Base-by-base conservation (phyloP, 2,888 invertebrate species). In the Caenorhabditis plicata region DNA sequence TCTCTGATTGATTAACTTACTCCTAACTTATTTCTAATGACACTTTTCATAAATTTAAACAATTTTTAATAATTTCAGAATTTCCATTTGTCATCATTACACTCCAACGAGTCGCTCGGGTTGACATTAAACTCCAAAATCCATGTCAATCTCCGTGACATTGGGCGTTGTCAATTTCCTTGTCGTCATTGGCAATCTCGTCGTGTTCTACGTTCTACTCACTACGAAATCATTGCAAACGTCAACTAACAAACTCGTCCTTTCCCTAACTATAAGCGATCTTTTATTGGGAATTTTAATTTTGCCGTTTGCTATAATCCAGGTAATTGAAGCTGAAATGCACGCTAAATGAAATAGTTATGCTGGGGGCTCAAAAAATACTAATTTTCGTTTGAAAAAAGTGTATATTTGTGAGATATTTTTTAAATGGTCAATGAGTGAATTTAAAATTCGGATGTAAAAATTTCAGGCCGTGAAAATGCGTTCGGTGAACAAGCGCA, bases 171-270 rank as follows among this genome's bases (percentile, higher is more conserved):
- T 78, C 23, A 73, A 78, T 50, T 56, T 74, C 38, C 46, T 70
- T 41, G 77, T 78, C 15, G 77, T 79, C 27, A 71, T 75, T 55
- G 79, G 79, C 42, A 79, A 79, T 53, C 54, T 77, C 22, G 66
- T 77, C 45, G 79, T 79, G 15, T 64, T 80, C 36, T 79, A 78
- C 53, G 64, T 78, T 17, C 63, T 78, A 38, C 60, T 78, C 27
- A 54, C 64, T 8, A 75, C 75, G 48, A 70, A 71, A 40, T 64
- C 71, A 19, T 86, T 96, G 70, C 87, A 93, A 74, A 92, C 91
- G 71, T 92, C 94, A 73, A 96, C 94, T 64, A 96, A 96, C 84
- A 87, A 91, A 81, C 93, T 96, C 86, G 94, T 96, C 81, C 92
- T 94, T 62, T 94, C 93, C 40, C 86, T 96, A 78, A 95, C 95